Conservation (phyloP, 2,888 invertebrate species). For the Erebia ligea region DNA sequence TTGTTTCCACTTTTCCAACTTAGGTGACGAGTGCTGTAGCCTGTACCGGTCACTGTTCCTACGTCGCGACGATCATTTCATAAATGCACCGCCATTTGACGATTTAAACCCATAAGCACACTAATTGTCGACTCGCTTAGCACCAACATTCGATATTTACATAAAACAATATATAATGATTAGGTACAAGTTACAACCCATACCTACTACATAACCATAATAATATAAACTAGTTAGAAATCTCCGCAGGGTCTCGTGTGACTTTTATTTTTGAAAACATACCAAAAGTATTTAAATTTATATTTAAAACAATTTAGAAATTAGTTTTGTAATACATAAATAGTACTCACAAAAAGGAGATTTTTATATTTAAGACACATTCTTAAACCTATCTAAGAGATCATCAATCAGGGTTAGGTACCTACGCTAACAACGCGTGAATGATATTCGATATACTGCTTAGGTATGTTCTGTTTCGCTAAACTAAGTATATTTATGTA, state of each 20-base stretch:
- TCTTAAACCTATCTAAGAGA: not conserved
- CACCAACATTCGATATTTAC: constrained; percentile 15
- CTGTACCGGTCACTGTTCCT: not conserved
- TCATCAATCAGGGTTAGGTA: not conserved
- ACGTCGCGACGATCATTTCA: not conserved
- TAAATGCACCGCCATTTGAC: not conserved
- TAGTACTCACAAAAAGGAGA: not conserved
- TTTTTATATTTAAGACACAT: not conserved
- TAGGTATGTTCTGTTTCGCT: not conserved
- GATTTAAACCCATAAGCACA: not conserved
- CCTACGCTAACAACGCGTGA: not conserved
- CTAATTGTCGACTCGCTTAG: not conserved
- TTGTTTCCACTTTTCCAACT: not conserved
- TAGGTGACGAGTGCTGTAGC: not conserved
- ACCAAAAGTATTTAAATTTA: not conserved
- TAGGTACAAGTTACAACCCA: not conserved
- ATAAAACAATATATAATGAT: not conserved
- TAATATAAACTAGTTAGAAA: not conserved
- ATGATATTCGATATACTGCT: not conserved
- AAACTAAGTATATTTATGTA: not conserved
- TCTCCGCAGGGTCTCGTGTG: not conserved
- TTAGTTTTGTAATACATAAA: not conserved
- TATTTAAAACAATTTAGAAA: not conserved
- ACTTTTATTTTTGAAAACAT: too few species aligned
- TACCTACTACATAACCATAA: not conserved